Conservation (phyloP, 1,140 invertebrate species). For the Armadillidium nasatum region DNA sequence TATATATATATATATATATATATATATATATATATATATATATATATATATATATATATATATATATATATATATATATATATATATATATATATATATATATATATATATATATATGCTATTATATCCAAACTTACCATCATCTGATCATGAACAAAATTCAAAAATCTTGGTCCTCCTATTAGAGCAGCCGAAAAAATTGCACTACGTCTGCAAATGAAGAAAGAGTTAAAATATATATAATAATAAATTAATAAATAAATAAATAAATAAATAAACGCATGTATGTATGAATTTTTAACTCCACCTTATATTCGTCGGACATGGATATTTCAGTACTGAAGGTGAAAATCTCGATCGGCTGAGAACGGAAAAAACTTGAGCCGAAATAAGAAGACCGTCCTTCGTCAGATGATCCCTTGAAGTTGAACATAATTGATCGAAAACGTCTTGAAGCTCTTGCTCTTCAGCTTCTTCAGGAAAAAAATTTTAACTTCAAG, state of each 20-base stretch:
- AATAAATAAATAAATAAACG: too few relatives aligned
- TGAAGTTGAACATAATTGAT: neutral
- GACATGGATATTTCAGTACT: neutral
- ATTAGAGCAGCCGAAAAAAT: neutral
- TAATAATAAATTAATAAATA: neutral
- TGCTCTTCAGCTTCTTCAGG: neutral
- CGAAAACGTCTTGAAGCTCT: neutral
- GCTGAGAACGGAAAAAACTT: neutral
- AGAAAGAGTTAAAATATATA: neutral
- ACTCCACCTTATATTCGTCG: neutral
- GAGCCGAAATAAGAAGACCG: neutral
- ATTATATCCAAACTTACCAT: too few relatives aligned
- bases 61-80: neutral
- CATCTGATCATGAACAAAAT: conserved; percentile 1
- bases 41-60: too few relatives aligned
- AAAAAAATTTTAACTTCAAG: too few relatives aligned
- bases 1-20: neutral
- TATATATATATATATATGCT: too few relatives aligned
- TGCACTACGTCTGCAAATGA: neutral
- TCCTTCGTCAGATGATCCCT: neutral
- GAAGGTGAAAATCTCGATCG: neutral
- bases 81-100: too few relatives aligned
- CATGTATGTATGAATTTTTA: too few relatives aligned
- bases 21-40: neutral
- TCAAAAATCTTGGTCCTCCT: neutral